A percentile compares a stretch with the other conserved stretches of the same genome.
phyloP scores from a whole-genome alignment of 2,113 vertebrate genomes.

The Craseonycteris thonglongyai region DNA sequence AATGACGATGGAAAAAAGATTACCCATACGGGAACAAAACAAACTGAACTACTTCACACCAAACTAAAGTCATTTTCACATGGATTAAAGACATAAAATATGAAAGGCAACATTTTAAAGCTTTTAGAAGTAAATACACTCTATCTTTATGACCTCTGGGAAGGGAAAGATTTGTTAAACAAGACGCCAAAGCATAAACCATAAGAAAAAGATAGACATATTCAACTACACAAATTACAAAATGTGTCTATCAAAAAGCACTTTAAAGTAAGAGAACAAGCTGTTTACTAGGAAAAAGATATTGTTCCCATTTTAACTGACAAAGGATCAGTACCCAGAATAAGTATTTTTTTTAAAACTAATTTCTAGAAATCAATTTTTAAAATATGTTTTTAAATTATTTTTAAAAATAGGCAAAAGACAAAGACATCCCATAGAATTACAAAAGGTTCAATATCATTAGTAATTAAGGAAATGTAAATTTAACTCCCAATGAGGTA shows the following conservation, averaged over 20 bases:
- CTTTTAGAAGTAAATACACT: constrained; percentile 2
- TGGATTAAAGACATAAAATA: background rate
- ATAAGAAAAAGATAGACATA: background rate
- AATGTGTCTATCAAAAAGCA: background rate
- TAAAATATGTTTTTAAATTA: background rate
- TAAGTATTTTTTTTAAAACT: background rate
- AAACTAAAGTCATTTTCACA: background rate
- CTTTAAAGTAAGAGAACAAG: background rate
- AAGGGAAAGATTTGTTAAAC: background rate
- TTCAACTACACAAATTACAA: background rate
- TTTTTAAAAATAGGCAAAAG: background rate
- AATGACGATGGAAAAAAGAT: background rate
- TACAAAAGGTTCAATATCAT: background rate
- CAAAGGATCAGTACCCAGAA: background rate
- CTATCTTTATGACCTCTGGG: background rate
- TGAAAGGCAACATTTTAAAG: background rate
- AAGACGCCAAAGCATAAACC: background rate
- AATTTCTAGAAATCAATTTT: constrained; percentile 13
- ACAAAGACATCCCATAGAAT: background rate
- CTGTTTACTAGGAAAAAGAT: background rate
- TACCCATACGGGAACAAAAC: background rate
- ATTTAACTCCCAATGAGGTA: background rate
- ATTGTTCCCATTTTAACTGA: background rate
- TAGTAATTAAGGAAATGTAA: background rate
- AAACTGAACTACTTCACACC: background rate